Conservation (phyloP, 2,113 vertebrate species). For the Neogale vison region DNA sequence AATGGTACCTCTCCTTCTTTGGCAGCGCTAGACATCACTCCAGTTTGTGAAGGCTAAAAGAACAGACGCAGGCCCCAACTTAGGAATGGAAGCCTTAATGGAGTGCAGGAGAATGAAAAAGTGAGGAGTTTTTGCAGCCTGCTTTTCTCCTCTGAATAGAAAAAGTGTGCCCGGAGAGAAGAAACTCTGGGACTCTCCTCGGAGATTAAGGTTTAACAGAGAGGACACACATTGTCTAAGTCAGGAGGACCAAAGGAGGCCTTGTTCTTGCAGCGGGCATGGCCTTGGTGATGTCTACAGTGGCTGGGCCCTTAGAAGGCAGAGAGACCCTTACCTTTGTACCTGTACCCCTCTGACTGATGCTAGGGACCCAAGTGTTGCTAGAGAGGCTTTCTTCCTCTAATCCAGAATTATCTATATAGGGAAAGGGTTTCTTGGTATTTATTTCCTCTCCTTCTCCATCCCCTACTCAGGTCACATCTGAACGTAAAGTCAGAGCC, state of each 20-base stretch:
- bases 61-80: not conserved
- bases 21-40: not conserved
- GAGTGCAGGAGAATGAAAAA: not conserved
- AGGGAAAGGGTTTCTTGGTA: constrained; percentile 6
- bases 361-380: not conserved
- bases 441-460: not conserved
- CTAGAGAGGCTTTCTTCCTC: not conserved
- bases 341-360: not conserved
- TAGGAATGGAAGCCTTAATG: not conserved
- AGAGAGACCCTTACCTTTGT: not conserved
- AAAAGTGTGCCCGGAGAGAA: not conserved
- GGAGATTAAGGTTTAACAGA: not conserved
- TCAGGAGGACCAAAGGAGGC: not conserved
- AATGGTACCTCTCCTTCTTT: not conserved
- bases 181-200: not conserved
- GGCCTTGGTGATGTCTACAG: not conserved
- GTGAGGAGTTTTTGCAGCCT: not conserved
- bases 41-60: not conserved
- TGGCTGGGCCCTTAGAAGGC: not conserved
- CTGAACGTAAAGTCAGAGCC: not conserved
- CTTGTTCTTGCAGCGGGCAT: not conserved
- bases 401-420: not conserved
- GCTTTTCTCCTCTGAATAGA: constrained; percentile 17
- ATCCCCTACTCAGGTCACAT: not conserved
- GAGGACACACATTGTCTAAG: not conserved